These are phyloP conservation scores for Dascillus cervinus DNA, from an alignment of 2,888 invertebrate genomes.

Conservation along the genomic window DNA sequence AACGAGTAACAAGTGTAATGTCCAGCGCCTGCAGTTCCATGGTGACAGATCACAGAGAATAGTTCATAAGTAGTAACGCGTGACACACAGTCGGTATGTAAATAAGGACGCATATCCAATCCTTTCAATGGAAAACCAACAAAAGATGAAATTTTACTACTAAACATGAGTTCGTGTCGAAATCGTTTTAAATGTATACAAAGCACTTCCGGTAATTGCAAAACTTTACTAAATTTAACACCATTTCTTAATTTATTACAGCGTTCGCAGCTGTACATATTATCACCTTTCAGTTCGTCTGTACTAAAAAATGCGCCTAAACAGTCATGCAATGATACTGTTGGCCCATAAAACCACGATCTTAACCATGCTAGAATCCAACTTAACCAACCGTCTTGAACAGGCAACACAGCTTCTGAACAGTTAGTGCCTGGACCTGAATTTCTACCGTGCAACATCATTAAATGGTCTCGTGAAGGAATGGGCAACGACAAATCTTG, in stretches of 20 bases:
- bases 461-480: conserved; percentile 82
- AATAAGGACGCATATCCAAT: conserved; percentile 85
- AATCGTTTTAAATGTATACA: conserved; percentile 96
- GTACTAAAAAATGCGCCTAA: conserved; percentile 96
- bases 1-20: conserved; percentile 94
- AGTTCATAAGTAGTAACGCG: conserved; percentile 77
- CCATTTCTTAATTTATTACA: conserved; percentile 93
- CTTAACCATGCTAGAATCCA: conserved; percentile 83
- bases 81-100: conserved; percentile 80
- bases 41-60: conserved; percentile 91
- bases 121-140: conserved; percentile 90
- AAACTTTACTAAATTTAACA: conserved; percentile 79
- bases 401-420: conserved; percentile 48
- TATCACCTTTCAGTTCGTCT: conserved; percentile 96
- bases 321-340: conserved; percentile 89
- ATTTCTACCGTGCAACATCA: conserved; percentile 55
- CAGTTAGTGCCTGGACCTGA: conserved; percentile 32
- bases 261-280: conserved; percentile 96
- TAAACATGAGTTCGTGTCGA: conserved; percentile 91
- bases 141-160: conserved; percentile 86
- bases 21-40: conserved; percentile 92
- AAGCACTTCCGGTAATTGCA: conserved; percentile 78
- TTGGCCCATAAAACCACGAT: conserved; percentile 92
- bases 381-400: conserved; percentile 50
- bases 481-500: conserved; percentile 93